Evolutionary conservation across 1,140 invertebrate genomes (phyloP).

Genomic region (Drosophila lacertosa): DNA sequence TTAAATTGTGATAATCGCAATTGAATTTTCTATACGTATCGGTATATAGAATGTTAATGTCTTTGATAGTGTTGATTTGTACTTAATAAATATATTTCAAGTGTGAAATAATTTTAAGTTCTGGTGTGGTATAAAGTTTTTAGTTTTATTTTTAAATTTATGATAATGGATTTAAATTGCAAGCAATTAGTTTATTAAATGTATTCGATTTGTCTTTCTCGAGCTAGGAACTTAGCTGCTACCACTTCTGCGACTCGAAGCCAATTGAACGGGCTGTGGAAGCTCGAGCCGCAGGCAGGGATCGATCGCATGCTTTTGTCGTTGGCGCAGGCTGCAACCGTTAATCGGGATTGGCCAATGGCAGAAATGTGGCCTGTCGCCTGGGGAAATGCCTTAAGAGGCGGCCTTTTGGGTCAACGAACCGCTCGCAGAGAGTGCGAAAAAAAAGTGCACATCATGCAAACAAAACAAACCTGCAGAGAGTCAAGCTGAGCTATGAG

Average conservation of each 20-base stretch:
- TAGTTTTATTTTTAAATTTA: not conserved
- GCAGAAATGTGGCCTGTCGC: conserved; percentile 38
- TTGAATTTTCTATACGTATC: conserved; percentile 35
- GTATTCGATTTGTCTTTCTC: conserved; percentile 21
- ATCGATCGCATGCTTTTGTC: conserved; percentile 16
- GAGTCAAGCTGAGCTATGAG: conserved; percentile 11
- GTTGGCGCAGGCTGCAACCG: conserved; percentile 40
- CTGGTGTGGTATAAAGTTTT: not conserved
- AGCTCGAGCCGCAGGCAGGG: not conserved
- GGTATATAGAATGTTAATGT: conserved; percentile 23
- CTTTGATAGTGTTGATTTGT: conserved; percentile 1
- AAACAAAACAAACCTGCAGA: conserved; percentile 35
- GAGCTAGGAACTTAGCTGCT: conserved; percentile 45
- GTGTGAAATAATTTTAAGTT: conserved; percentile 46
- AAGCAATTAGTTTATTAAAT: conserved; percentile 16
- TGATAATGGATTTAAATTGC: conserved; percentile 23
- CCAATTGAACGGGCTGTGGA: conserved; percentile 58
- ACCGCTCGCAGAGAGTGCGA: conserved; percentile 51
- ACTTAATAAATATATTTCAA: conserved; percentile 40
- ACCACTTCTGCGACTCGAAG: conserved; percentile 62
- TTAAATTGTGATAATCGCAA: conserved; percentile 61
- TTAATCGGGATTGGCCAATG: conserved; percentile 39
- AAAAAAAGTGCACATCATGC: conserved; percentile 2
- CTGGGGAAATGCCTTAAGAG: conserved; percentile 44
- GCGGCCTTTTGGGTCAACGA: conserved; percentile 72